Base-by-base conservation (phyloP, 1,140 invertebrate genomes). In the Drosophila tristis region DNA sequence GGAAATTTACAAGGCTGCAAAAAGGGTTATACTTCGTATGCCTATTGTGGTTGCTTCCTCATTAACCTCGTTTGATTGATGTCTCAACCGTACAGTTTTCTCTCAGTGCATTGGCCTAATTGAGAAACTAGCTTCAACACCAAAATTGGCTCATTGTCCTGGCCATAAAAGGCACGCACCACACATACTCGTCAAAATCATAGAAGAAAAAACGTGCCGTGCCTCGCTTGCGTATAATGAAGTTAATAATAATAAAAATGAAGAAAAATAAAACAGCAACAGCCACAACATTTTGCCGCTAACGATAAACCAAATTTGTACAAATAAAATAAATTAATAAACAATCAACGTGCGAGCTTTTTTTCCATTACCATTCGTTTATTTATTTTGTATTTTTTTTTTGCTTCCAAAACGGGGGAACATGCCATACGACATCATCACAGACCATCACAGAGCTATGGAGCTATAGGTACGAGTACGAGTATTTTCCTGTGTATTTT, bases 121-220 rank as follows among this genome's bases (percentile, higher is more conserved):
- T 81, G 63, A 74, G 62, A 70, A 84, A 82, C 80, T 76, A 73
- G 66, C 59, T 76, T 48, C 55, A 61, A 53, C 53, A 47, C 80
- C 80, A 76, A 75, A 79, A 75, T 45, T 50, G 64, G 61, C 62
- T 26, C 51, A 85, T 81, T 87, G 81, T 78, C 78, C 81, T 78
- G 48, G 43, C 81, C 82, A 65, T 86, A 87, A 82, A 82, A 75
- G 82, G 81, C 53, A 55, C 35, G 44, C 64, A 60, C 60, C 68
- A 57, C 63, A 47, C 51, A 78, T 43, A 59, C 51, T 47, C 61
- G 26, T 49, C 59, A 70, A 60, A 49, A 68, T 61, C 57, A 51
- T 49, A 45, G 43, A 70, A 61, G 63, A 51, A 61, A 86, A 80
- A 80, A 71, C 72, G 72, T 75, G 71, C 61, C 74, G 80, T 87